Evolutionary conservation across 2,888 invertebrate genomes (phyloP), one percentile per base, ranked within the genome.

Genomic region (Glyphotaelius pellucidus): DNA sequence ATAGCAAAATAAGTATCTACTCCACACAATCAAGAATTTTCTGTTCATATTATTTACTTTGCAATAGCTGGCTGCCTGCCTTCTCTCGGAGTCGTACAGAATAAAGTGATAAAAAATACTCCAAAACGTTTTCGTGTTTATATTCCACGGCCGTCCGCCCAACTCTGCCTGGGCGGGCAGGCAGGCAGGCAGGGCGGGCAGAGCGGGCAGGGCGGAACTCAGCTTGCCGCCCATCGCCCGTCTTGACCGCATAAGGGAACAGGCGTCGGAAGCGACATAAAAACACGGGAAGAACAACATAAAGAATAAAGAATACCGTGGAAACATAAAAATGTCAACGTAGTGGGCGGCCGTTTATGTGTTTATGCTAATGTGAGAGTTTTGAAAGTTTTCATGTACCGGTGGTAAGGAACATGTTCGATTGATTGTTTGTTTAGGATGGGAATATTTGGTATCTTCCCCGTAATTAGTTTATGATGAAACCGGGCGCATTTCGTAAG

Each of bases 321-420:
- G 32, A 35, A 67, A 87, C 32, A 87, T 87, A 67, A 87, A 87
- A 87, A 87, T 67, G 67, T 87, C 87, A 67, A 67, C 52, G 31
- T 15, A 90, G 52, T 90, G 90, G 84, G 84, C 83, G 83, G 90
- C 25, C 90, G 89, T 83, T 52, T 83, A 52, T 90, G 84, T 83
- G 32, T 90, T 90, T 90, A 84, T 90, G 84, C 31, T 90, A 90
- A 90, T 90, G 19, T 32, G 32, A 31, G 35, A 84, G 80, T 84
- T 79, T 80, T 81, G 81, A 80, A 90, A 31, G 80, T 80, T 90
- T 79, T 67, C 89, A 32, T 83, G 35, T 38, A 11, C 35, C 83
- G 25, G 35, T 35, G 25, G 35, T 35, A 32, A 25, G 83, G 83
- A 83, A 83, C 32, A 83, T 35, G 38, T 83, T 83, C 15, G 25